phyloP scores from a whole-genome alignment of 2,797 vertebrate species.

The Melanotaenia trifasciata region DNA sequence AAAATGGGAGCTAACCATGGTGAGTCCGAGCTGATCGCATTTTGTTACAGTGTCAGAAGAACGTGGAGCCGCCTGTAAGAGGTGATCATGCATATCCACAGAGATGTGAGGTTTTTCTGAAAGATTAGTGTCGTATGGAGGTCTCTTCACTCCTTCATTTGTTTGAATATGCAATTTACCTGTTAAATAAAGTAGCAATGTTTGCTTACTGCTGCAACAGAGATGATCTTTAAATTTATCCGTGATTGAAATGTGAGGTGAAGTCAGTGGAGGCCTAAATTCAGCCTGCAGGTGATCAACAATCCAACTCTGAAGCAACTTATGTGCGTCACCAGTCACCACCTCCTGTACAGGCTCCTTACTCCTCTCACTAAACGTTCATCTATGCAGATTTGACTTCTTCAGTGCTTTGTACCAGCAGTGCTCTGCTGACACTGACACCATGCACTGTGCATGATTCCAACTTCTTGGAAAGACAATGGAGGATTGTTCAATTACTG shows the following conservation, averaged over 20 bases:
- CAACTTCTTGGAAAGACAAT: constrained; percentile 41
- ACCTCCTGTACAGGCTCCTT: no score
- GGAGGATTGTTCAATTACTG: constrained; percentile 33
- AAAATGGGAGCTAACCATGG: constrained; percentile 87
- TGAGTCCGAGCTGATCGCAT: constrained; percentile 46
- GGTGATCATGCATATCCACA: no score
- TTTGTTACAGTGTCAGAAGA: neutral
- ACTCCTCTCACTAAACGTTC: neutral
- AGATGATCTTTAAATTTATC: neutral
- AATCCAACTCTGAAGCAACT: neutral
- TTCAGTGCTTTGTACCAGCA: constrained; percentile 19
- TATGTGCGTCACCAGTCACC: neutral
- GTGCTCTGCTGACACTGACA: constrained; percentile 13
- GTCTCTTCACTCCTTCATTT: no score
- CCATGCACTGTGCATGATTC: constrained; percentile 14
- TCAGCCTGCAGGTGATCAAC: neutral
- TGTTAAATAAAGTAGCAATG: neutral
- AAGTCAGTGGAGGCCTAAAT: no score
- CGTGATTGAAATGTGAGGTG: neutral
- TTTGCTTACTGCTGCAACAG: neutral
- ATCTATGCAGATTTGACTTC: neutral
- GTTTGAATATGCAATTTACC: neutral
- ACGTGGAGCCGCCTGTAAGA: no score
- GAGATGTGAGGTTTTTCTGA: no score
- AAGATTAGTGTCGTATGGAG: no score